These are phyloP conservation scores for Bemisia tabaci DNA, from an alignment of 1,140 invertebrate genomes.

Conservation along the genomic window DNA sequence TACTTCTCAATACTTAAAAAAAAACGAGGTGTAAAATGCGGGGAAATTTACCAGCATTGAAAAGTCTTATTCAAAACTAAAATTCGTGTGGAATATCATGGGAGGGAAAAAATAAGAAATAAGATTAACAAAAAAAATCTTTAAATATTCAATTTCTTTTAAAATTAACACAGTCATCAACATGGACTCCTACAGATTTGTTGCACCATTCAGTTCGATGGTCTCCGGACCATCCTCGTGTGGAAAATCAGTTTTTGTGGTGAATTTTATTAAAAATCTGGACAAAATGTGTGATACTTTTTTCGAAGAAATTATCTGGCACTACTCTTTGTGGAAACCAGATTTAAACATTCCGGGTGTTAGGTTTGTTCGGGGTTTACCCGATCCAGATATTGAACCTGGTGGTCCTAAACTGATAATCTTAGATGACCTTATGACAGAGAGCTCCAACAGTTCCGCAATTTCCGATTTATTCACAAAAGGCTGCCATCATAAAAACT, in stretches of 20 bases:
- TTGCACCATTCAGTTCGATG: conserved; percentile 8
- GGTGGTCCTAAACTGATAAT: conserved; percentile 5
- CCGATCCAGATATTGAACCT: background rate
- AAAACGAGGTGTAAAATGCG: no score
- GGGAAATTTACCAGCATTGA: no score
- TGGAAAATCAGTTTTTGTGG: conserved; percentile 11
- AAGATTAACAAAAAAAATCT: no score
- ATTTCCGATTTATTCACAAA: conserved; percentile 12
- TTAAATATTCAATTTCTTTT: no score
- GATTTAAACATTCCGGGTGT: background rate
- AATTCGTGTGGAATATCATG: no score
- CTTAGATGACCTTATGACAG: conserved; percentile 14
- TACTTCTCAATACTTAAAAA: no score
- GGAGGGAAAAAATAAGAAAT: no score
- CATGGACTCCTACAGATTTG: no score
- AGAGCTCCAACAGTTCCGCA: background rate
- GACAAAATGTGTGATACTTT: conserved; percentile 2
- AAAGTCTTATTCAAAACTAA: no score
- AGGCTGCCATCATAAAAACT: conserved; percentile 10
- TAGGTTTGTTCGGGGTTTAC: conserved; percentile 1
- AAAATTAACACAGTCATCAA: no score
- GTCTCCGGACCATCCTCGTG: conserved; percentile 6
- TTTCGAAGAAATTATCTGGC: conserved; percentile 1
- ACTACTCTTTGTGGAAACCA: background rate
- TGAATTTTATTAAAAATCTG: conserved; percentile 9